Evolutionary conservation across 1,140 invertebrate genomes (phyloP), one percentile per base, ranked within the genome.

Genomic region (Bombus sibiricus): DNA sequence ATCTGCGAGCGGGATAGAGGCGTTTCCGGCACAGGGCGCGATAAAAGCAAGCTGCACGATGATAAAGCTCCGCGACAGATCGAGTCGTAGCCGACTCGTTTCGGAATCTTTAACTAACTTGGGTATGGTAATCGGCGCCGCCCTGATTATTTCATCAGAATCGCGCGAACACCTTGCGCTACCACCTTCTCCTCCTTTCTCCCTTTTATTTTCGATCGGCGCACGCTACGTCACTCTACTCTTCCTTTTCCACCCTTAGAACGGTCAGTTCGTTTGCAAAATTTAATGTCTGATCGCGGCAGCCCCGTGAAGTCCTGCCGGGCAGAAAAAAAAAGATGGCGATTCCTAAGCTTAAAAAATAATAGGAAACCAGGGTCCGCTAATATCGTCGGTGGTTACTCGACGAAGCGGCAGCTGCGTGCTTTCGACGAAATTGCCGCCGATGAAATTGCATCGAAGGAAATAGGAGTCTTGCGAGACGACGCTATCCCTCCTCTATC

Each of bases 401-500:
- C 79, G 83, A 80, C 18, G 62, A 72, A 62, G 75, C 64, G 71
- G 91, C 91, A 90, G 90, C 91, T 90, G 91, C 87, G 88, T 86
- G 88, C 84, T 89, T 90, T 85, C 86, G 83, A 59, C 84, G 37
- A 91, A 90, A 89, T 91, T 90, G 81, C 77, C 77, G 66, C 78
- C 83, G 84, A 84, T 86, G 75, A 86, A 87, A 90, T 85, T 85
- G 87, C 83, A 73, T 39, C 69, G 73, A 72, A 34, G 83, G 64
- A 88, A 68, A 69, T 75, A 47, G 71, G 47, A 69, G 12, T 62
- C 77, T 79, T 88, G 83, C 76, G 73, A 41, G 37, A 32, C 47
- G 6, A 41, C 81, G 66, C 83, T 77, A 72, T 84, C 43, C 32
- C 68, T 32, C 39, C 4, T 39, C n/a, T 47, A 32, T 66, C 66